Conservation (phyloP, 2,888 invertebrate genomes). For the Drosophila meridionalis region DNA sequence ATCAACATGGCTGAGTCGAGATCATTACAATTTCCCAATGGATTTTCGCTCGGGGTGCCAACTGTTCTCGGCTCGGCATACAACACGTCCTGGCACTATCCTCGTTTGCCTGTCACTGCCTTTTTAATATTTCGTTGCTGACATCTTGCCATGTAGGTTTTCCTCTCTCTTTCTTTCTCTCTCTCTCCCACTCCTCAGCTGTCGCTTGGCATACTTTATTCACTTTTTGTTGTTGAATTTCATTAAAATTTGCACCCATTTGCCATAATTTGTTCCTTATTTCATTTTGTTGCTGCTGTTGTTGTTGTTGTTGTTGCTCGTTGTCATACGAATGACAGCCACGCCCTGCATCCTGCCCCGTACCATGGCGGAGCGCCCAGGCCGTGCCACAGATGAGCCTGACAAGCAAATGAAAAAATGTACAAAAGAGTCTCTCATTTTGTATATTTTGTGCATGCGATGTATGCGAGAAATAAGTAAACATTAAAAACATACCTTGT, state of each 20-base stretch:
- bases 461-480: conserved; percentile 30
- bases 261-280: conserved; percentile 76
- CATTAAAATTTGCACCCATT: conserved; percentile 80
- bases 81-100: conserved; percentile 32
- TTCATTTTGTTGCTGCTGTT: conserved; percentile 11
- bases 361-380: conserved; percentile 12
- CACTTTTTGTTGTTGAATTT: conserved; percentile 70
- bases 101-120: conserved; percentile 50
- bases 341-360: conserved; percentile 10
- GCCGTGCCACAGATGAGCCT: conserved; percentile 73
- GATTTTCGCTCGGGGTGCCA: conserved; percentile 14
- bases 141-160: conserved; percentile 57
- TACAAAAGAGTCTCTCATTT: conserved; percentile 50
- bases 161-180: background rate
- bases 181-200: background rate
- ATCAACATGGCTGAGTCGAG: background rate
- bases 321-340: conserved; percentile 65
- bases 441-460: conserved; percentile 41
- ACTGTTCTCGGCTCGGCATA: conserved; percentile 27
- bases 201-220: conserved; percentile 47
- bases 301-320: conserved; percentile 21
- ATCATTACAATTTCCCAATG: conserved; percentile 9
- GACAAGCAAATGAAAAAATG: conserved; percentile 72
- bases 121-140: conserved; percentile 72
- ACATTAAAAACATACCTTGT: conserved; percentile 9